phyloP scores from a whole-genome alignment of 1,140 invertebrate genomes.

The Eufriesea mexicana region DNA sequence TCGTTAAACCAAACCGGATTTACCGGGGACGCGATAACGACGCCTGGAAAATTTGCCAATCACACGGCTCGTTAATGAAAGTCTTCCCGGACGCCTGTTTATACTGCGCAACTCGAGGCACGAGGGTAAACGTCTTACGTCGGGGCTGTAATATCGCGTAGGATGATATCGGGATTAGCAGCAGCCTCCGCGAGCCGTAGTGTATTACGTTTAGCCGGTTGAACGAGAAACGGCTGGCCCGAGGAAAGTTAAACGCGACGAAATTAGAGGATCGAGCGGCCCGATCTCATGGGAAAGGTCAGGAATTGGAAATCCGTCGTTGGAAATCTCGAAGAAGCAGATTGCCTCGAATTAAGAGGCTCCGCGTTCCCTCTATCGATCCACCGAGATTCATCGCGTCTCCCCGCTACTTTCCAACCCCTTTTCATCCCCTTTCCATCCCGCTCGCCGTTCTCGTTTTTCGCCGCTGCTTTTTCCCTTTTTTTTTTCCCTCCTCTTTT shows the following conservation, averaged over 20 bases:
- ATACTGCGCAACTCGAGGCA: conserved; percentile 20
- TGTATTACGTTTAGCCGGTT: conserved; percentile 33
- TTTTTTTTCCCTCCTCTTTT: too few species aligned
- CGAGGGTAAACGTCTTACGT: conserved; percentile 42
- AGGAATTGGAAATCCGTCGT: conserved; percentile 33
- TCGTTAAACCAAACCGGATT: conserved; percentile 36
- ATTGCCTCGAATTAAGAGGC: conserved; percentile 7
- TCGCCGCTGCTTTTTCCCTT: not conserved
- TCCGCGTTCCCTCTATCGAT: not conserved
- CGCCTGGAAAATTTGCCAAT: conserved; percentile 44
- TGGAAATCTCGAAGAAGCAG: conserved; percentile 13
- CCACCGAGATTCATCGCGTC: conserved; percentile 6
- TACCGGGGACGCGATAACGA: not conserved
- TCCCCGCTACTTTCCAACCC: too few species aligned
- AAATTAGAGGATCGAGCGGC: conserved; percentile 28
- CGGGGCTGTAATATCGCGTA: conserved; percentile 33
- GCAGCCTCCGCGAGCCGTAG: not conserved
- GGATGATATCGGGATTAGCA: conserved; percentile 44
- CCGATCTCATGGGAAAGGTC: not conserved
- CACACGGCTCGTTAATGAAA: conserved; percentile 47
- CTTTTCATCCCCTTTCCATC: too few species aligned
- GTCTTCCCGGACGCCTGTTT: conserved; percentile 8
- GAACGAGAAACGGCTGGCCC: conserved; percentile 5
- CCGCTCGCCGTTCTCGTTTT: too few species aligned
- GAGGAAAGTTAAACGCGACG: conserved; percentile 37